Base-by-base conservation (phyloP, 2,888 invertebrate genomes). In the Pomacea canaliculata region DNA sequence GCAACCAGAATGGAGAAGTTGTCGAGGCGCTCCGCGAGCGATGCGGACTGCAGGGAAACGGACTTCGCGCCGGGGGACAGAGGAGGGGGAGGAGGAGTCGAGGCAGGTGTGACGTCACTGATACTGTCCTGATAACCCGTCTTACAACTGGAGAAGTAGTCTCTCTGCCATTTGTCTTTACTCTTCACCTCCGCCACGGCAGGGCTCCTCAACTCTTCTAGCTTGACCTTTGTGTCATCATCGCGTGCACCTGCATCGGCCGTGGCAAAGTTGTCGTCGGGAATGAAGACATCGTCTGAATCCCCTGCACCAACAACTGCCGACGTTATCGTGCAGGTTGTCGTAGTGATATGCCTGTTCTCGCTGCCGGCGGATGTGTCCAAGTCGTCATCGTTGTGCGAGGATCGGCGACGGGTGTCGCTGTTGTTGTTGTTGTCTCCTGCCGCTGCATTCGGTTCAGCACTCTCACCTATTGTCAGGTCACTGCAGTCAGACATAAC, bases 71-170 rank as follows among this genome's bases (percentile, higher is more conserved):
- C 63, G 23, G 69, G 68, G 19, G 69, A 74, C 12, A 46, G 27
- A 27, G 74, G 69, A 8, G 37, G 51, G 49, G 65, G 65, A 9
- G 51, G 66, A 18, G 73, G 73, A 12, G 73, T 66, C 12, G 73
- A 46, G 4, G 66, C 48, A 27, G 74, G 74, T 19, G 69, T 74
- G 74, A 51, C 62, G 49, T 74, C 74, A 7, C 68, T 37, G 18
- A 69, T 62, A 37, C 56, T 48, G 19, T 74, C 74, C 56, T 69
- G 74, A 51, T 74, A 74, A 49, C 74, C 74, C 13, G 74, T 74
- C 74, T 74, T 74, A 69, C 74, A 74, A 59, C 69, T 69, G 51
- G 74, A 74, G 69, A 74, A 74, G 46, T 74, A 74, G 51, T 74
- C 74, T 46, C 74, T n/a, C 49, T 69, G 60, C 74, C 74, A 74